Evolutionary conservation across 2,113 vertebrate species (phyloP).

Genomic region (Copsychus sechellarum): DNA sequence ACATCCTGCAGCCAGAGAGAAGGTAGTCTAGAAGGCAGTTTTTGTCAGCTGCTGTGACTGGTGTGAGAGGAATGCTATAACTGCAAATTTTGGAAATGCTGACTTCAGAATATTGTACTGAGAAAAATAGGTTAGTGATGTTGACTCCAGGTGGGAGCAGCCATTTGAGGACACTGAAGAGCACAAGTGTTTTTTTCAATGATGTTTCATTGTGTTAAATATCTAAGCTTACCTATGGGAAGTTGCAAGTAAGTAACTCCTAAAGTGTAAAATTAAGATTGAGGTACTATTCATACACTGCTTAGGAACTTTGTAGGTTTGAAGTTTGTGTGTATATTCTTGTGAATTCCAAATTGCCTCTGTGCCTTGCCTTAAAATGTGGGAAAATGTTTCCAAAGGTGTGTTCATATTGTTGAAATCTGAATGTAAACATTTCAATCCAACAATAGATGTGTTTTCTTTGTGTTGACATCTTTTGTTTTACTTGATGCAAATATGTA

Average conservation of each 20-base stretch:
- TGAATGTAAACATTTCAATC: neutral
- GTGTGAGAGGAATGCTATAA: neutral
- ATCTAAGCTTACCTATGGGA: neutral
- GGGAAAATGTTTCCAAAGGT: neutral
- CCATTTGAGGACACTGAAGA: neutral
- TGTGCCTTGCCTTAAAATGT: neutral
- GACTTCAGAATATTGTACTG: neutral
- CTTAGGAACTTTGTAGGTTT: accelerated
- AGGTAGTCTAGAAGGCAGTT: neutral
- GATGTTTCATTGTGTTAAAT: neutral
- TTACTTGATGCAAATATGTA: neutral
- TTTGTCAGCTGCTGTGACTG: neutral
- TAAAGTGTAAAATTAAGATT: neutral
- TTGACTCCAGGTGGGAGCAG: neutral
- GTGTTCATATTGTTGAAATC: neutral
- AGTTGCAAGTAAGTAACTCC: neutral
- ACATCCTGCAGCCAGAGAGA: neutral
- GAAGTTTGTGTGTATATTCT: neutral
- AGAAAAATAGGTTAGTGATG: neutral
- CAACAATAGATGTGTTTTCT: neutral
- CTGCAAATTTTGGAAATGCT: neutral
- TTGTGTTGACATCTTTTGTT: neutral
- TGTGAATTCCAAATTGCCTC: neutral
- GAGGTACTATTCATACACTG: neutral
- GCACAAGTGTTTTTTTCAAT: neutral